Base-by-base conservation (phyloP, 2,888 invertebrate species). In the Drosophila quinaria region DNA sequence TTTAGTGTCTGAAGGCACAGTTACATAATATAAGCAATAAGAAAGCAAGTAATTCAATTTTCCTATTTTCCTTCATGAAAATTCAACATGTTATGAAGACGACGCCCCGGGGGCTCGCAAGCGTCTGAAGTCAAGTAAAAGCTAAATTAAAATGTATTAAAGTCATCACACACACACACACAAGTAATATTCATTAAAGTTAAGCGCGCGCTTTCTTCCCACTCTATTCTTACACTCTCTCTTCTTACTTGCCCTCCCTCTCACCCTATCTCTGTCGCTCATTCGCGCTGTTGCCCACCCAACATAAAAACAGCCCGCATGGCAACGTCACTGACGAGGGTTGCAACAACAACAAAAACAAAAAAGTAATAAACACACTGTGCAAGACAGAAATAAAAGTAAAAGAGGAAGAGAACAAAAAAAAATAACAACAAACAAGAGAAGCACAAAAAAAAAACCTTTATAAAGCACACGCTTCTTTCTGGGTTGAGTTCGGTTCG, bases 281-380 rank as follows among this genome's bases (percentile, higher is more conserved):
- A 39, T 5, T 33, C 22, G 19, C 17, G 41, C 51, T 42, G 49
- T 11, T 46, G 37, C 47, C 58, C 65, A 41, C 71, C 65, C 71
- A 70, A 41, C 22, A 46, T 42, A 62, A 5, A 39, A 46, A 60
- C 25, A 58, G 65, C 67, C 76, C 49, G 81, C 75, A 64, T 76
- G 66, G 72, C 74, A 80, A 80, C 81, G 71, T 35, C 61, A 25
- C 25, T 37, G 56, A 60, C 52, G 65, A 74, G 66, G 73, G 75
- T 78, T 78, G 82, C 61, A 67, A 15, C 52, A 60, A 11, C 25
- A 25, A 25, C 55, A 70, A 46, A 33, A 64, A 46, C 49, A n/a
- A 56, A 61, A 59, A 74, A 79, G 81, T 82, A 83, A 86, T 83
- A 86, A 84, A 77, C 75, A 77, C 71, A 66, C 68, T 66, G 51